phyloP scores from a whole-genome alignment of 1,140 invertebrate species.

The Cherax quadricarinatus region DNA sequence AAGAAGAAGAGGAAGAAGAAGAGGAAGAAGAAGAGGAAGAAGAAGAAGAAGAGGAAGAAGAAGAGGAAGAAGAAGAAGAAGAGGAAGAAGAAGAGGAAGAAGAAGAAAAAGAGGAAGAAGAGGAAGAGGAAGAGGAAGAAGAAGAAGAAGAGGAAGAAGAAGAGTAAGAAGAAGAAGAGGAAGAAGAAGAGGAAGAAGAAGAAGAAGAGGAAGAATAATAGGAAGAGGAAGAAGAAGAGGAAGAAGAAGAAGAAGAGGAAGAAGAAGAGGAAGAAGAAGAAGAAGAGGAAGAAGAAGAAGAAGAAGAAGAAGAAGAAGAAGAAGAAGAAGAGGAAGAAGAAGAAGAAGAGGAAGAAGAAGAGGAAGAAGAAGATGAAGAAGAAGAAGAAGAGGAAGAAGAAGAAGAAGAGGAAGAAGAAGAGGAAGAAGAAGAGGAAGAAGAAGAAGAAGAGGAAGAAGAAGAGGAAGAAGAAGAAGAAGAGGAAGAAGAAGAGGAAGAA shows the following conservation, averaged over 20 bases:
- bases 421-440: conserved; percentile 24
- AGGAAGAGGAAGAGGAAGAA: background rate
- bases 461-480: too few relatives aligned
- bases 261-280: background rate
- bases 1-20: background rate
- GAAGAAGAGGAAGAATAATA: too few relatives aligned
- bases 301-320: background rate
- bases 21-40: background rate
- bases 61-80: background rate
- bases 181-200: background rate
- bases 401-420: conserved; percentile 21
- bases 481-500: too few relatives aligned
- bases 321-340: background rate
- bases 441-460: too few relatives aligned
- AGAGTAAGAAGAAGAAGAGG: too few relatives aligned
- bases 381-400: conserved; percentile 17
- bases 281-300: background rate
- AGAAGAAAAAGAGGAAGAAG: background rate
- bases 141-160: too few relatives aligned
- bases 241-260: background rate
- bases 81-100: background rate
- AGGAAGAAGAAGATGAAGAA: background rate
- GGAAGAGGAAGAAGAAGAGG: background rate
- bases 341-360: too few relatives aligned
- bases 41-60: background rate